Conservation (phyloP, 2,113 vertebrate species). For the Craseonycteris thonglongyai region DNA sequence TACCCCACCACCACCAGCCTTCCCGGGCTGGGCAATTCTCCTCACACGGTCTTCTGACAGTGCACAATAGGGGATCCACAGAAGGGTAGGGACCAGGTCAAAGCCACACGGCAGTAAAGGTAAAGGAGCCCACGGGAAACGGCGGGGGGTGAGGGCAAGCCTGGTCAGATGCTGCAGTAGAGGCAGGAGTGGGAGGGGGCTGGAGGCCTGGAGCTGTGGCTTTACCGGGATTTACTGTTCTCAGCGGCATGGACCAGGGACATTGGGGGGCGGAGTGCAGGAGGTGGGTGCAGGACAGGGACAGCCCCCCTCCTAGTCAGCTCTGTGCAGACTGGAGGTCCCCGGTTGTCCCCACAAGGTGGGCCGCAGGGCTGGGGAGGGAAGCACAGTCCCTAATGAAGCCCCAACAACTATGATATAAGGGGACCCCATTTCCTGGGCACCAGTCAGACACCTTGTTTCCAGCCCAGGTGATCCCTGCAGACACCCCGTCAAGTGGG, state of each 20-base stretch:
- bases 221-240: constrained; percentile 71
- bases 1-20: not conserved
- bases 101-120: not conserved
- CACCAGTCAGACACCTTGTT: fast-evolving
- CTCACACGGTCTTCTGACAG: not conserved
- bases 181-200: not conserved
- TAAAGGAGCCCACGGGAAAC: not conserved
- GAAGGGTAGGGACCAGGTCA: not conserved
- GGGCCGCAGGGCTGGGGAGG: not conserved
- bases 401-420: not conserved
- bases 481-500: not conserved
- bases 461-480: not conserved
- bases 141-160: not conserved
- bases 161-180: not conserved
- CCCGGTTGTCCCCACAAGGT: not conserved
- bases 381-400: not conserved
- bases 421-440: not conserved
- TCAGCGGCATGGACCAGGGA: not conserved
- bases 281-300: not conserved
- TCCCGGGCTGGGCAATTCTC: not conserved
- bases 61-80: not conserved
- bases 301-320: not conserved
- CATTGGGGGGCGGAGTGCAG: not conserved
- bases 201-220: not conserved
- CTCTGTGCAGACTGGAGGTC: not conserved